These are phyloP conservation scores for Schizopygopsis malacanthus DNA, from an alignment of 2,797 vertebrate species.

Conservation along the genomic window DNA sequence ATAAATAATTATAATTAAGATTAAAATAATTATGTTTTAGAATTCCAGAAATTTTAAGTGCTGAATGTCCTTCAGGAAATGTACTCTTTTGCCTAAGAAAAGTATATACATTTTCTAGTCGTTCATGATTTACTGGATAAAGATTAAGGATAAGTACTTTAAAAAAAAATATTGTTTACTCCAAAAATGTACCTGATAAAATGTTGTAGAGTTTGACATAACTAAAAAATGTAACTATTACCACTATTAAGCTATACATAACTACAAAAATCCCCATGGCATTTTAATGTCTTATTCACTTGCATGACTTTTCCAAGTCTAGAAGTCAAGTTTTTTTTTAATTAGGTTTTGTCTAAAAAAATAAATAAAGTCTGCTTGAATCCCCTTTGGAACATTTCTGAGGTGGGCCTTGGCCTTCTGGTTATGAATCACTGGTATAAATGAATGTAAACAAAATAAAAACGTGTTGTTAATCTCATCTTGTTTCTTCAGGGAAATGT, in stretches of 20 bases:
- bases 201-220: too few species aligned
- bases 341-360: not conserved
- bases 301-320: not conserved
- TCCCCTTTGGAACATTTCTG: not conserved
- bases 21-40: not conserved
- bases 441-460: too few species aligned
- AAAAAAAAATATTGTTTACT: not conserved
- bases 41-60: not conserved
- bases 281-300: too few species aligned
- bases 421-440: not conserved
- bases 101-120: not conserved
- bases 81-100: not conserved
- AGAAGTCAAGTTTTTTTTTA: not conserved
- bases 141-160: not conserved
- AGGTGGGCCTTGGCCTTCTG: not conserved
- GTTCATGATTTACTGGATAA: not conserved
- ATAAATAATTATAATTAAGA: not conserved
- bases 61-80: not conserved
- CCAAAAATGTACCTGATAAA: not conserved
- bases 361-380: not conserved
- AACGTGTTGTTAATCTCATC: not conserved
- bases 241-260: too few species aligned
- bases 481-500: constrained; percentile 78
- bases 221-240: too few species aligned
- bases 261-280: too few species aligned